Evolutionary conservation across 1,140 invertebrate genomes (phyloP).

Genomic region (Cardiocondyla obscurior): DNA sequence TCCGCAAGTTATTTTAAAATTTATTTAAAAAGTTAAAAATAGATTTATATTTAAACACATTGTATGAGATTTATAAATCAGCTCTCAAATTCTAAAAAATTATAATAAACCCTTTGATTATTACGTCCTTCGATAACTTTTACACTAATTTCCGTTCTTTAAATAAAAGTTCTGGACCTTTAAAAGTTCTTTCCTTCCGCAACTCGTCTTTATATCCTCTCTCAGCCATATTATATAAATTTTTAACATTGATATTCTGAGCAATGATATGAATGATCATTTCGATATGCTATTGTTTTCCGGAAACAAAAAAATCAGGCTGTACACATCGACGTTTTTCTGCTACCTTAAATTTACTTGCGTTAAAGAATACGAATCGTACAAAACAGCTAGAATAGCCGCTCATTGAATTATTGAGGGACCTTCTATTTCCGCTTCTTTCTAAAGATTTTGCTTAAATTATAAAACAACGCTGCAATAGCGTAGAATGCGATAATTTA

Average conservation of each 20-base stretch:
- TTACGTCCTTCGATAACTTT: background rate
- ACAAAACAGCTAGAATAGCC: conserved; percentile 74
- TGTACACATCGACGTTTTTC: conserved; percentile 66
- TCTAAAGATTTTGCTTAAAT: conserved; percentile 1
- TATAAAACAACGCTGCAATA: background rate
- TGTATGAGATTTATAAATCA: background rate
- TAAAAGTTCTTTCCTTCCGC: background rate
- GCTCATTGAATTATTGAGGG: conserved; percentile 45
- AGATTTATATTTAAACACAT: conserved; percentile 7
- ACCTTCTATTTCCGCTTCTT: conserved; percentile 18
- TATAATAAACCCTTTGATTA: conserved; percentile 10
- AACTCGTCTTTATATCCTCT: background rate
- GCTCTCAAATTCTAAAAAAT: background rate
- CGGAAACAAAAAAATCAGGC: conserved; percentile 55
- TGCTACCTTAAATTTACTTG: conserved; percentile 66
- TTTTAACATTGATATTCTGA: background rate
- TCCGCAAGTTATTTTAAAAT: background rate
- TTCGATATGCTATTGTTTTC: background rate
- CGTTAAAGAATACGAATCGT: conserved; percentile 77
- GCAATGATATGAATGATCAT: conserved; percentile 14
- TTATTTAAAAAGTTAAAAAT: conserved; percentile 7
- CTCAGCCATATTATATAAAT: background rate
- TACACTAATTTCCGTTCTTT: background rate
- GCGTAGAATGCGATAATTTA: background rate
- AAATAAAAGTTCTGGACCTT: background rate